These are phyloP conservation scores for Phortica okadai DNA, from an alignment of 2,888 invertebrate genomes.

Conservation along the genomic window DNA sequence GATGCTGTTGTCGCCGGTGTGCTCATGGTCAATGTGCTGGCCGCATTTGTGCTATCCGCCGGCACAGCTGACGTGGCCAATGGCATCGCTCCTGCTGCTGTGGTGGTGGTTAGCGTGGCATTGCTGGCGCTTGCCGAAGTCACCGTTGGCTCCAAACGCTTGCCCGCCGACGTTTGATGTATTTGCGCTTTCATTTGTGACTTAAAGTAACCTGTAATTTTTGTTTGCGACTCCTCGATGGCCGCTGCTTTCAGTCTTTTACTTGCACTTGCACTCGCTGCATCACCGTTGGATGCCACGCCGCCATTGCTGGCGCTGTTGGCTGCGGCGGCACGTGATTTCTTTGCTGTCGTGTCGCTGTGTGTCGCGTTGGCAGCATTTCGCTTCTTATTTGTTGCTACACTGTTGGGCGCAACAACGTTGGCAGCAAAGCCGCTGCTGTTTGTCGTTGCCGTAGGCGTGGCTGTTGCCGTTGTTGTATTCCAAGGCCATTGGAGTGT, in stretches of 20 bases:
- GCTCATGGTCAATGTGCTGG: slow-evolving; percentile 66
- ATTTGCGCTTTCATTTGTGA: slow-evolving; percentile 86
- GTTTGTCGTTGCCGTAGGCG: slow-evolving; percentile 4
- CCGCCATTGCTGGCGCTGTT: neutral
- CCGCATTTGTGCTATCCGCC: slow-evolving; percentile 37
- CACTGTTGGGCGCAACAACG: neutral
- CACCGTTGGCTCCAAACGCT: slow-evolving; percentile 43
- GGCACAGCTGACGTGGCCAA: slow-evolving; percentile 27
- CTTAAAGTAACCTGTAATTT: slow-evolving; percentile 88
- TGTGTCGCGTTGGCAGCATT: slow-evolving; percentile 46
- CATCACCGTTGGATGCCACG: neutral
- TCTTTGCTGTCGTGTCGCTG: slow-evolving; percentile 63
- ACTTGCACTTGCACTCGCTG: slow-evolving; percentile 43
- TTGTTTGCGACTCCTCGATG: slow-evolving; percentile 80
- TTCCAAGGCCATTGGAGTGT: slow-evolving; percentile 75
- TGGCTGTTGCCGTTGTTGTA: slow-evolving; percentile 56
- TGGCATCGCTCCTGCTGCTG: slow-evolving; percentile 40
- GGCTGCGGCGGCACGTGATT: slow-evolving; percentile 57
- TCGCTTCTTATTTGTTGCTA: slow-evolving; percentile 57
- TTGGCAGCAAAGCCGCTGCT: neutral
- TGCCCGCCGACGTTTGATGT: slow-evolving; percentile 68
- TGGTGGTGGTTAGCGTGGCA: slow-evolving; percentile 68
- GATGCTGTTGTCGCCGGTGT: slow-evolving; percentile 72
- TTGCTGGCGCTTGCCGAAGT: slow-evolving; percentile 32
- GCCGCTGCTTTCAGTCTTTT: slow-evolving; percentile 76